Base-by-base conservation (phyloP, 1,140 invertebrate species). In the Daktulosphaira vitifoliae region DNA sequence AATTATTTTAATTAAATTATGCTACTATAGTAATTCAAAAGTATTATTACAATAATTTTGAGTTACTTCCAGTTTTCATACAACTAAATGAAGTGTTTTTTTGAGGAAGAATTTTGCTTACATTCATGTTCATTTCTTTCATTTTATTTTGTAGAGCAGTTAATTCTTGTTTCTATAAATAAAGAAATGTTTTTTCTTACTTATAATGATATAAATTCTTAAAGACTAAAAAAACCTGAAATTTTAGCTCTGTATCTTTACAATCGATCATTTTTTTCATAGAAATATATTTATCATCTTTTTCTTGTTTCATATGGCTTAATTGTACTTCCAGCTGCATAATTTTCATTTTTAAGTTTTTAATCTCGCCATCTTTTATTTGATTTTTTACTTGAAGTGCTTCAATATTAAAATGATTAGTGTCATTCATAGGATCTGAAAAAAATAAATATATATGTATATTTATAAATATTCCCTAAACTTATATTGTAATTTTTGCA, bases 81-180 rank as follows among this genome's bases (percentile, higher is more conserved):
- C 42, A 62, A 7, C 56, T 62, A 62, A 62, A 62, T 62, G 56
- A 62, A 8, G 46, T 39, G 46, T 62, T 62, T 62, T 62, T 62
- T 7, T 62, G 56, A 46, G 56, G 56, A 1, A 62, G 4, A 16
- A 48, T 8, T n/a, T 62, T 62, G 26, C 44, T 62, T 1, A 62
- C 29, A 53, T 38, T 62, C 2, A 62, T 22, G 13, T 44, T 62
- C 8, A 33, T 46, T 62, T 48, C 56, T n/a, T 62, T 62, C 1
- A 62, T 48, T 26, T 62, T 62, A 62, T 62, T 62, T 33, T 62
- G 42, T 25, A 62, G 42, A 15, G 56, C 42, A 22, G 56, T 62
- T 3, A 33, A 20, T 48, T 62, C 56, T 62, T 62, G 56, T 62
- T 62, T 46, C 56, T 62, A 20, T 46, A 3, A 48, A 46, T 18